Conservation (phyloP, 2,888 invertebrate species). For the Drosophila conformis region DNA sequence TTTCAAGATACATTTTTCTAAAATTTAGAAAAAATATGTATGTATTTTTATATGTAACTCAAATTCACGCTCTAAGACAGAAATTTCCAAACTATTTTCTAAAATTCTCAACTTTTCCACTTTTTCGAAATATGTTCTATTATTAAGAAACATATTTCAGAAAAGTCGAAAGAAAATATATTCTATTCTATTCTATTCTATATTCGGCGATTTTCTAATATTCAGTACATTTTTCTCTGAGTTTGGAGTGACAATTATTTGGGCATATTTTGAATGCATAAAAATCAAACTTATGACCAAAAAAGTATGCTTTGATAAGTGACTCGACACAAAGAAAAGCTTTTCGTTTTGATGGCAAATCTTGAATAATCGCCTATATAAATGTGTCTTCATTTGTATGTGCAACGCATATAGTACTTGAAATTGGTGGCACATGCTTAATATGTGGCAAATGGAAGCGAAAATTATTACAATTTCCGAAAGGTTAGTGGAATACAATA, state of each 20-base stretch:
- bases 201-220: not conserved
- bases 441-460: slow-evolving; percentile 10
- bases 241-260: not conserved
- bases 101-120: not conserved
- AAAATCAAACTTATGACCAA: not conserved
- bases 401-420: not conserved
- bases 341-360: not conserved
- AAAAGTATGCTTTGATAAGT: slow-evolving; percentile 18
- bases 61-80: not conserved
- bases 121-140: not conserved
- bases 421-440: not conserved
- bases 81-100: not conserved
- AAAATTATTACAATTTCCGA: slow-evolving; percentile 31
- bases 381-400: not conserved
- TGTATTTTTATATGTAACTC: not conserved
- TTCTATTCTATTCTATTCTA: too few relatives aligned
- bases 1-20: too few relatives aligned
- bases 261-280: not conserved
- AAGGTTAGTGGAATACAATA: slow-evolving; percentile 27
- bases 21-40: too few relatives aligned
- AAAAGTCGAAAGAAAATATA: not conserved
- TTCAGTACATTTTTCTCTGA: not conserved
- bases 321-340: not conserved
- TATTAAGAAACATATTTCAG: not conserved
- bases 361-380: not conserved